These are phyloP conservation scores for Hypselothyrea guttata DNA, from an alignment of 2,888 invertebrate species.

Conservation along the genomic window DNA sequence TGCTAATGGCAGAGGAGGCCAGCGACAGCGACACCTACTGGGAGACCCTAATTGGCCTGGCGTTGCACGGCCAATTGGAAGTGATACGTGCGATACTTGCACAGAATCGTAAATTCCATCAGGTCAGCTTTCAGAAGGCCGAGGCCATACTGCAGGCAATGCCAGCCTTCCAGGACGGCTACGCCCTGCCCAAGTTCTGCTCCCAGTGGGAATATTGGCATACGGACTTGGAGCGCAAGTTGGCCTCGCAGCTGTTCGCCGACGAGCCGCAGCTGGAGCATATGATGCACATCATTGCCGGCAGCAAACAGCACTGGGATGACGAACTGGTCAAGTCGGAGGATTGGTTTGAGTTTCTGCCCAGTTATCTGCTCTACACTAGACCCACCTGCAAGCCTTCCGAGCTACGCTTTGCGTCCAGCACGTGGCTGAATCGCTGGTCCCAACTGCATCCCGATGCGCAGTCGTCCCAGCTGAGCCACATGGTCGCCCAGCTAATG, in stretches of 20 bases:
- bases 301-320: conserved; percentile 89
- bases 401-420: conserved; percentile 88
- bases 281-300: conserved; percentile 87
- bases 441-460: conserved; percentile 79
- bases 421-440: conserved; percentile 85
- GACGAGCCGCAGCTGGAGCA: conserved; percentile 87
- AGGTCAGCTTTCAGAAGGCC: conserved; percentile 88
- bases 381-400: conserved; percentile 89
- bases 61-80: conserved; percentile 92
- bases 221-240: conserved; percentile 89
- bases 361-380: conserved; percentile 92
- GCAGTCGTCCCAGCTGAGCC: conserved; percentile 80
- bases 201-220: conserved; percentile 95
- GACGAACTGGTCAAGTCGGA: conserved; percentile 87
- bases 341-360: conserved; percentile 95
- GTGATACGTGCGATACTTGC: conserved; percentile 90
- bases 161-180: conserved; percentile 90
- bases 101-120: conserved; percentile 87
- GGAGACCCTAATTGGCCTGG: conserved; percentile 90
- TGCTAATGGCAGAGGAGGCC: conserved; percentile 86
- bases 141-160: conserved; percentile 91
- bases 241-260: conserved; percentile 88
- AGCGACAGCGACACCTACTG: conserved; percentile 90
- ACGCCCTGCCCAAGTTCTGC: conserved; percentile 92
- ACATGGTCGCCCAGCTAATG: conserved; percentile 90